Conservation (phyloP, 2,113 vertebrate species). For the Cebidichthys violaceus region DNA sequence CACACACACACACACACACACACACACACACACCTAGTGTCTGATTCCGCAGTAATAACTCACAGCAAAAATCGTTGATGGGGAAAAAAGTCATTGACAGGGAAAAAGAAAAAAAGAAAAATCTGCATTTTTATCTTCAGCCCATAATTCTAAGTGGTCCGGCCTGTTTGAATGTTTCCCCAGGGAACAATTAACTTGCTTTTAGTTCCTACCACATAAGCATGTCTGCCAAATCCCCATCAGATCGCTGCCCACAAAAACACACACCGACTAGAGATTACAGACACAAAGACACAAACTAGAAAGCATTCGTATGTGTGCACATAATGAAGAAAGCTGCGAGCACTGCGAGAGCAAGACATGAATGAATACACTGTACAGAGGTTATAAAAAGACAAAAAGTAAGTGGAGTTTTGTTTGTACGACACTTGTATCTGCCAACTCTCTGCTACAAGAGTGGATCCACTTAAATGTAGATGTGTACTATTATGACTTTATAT, state of each 20-base stretch:
- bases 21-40: constrained; percentile 27
- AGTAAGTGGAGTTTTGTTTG: constrained; percentile 6
- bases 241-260: constrained; percentile 65
- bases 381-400: constrained; percentile 6
- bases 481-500: constrained; percentile 13
- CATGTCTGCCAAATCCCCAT: constrained; percentile 74
- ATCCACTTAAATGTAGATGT: constrained; percentile 21
- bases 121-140: constrained; percentile 69
- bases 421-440: not conserved
- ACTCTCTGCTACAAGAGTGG: not conserved
- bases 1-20: constrained; percentile 3
- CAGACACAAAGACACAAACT: constrained; percentile 45
- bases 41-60: constrained; percentile 65
- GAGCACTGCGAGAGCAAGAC: constrained; percentile 11
- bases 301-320: constrained; percentile 32
- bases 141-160: constrained; percentile 71
- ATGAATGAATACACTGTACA: not conserved
- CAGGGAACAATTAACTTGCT: constrained; percentile 81
- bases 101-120: constrained; percentile 5
- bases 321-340: constrained; percentile 29
- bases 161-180: constrained; percentile 72
- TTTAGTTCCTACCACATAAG: constrained; percentile 78
- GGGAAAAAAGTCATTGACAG: constrained; percentile 58
- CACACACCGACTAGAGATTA: constrained; percentile 47
- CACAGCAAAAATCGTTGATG: constrained; percentile 56